Evolutionary conservation across 2,113 vertebrate genomes (phyloP), one percentile per base, ranked within the genome.

Genomic region (Ginglymostoma cirratum): DNA sequence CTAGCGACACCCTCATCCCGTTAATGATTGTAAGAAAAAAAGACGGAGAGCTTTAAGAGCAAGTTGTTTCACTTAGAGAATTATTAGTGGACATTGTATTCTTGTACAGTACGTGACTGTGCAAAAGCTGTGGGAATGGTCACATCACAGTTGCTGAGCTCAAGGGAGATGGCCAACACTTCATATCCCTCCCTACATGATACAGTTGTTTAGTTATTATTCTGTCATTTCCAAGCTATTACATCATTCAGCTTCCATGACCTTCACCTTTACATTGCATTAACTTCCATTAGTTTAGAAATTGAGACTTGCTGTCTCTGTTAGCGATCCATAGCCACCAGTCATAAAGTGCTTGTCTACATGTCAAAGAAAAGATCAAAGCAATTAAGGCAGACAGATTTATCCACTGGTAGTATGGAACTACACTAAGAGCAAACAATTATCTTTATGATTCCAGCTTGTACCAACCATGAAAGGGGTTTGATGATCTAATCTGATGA

Each of bases 301-400:
- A 66, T 92, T 92, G 89, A 92, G 89, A 66, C 55, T 66, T 19
- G 12, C 80, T 45, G n/a, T 66, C 89, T 61, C 87, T 89, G 86
- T 10, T 89, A 61, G 48, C 12, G 27, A 61, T 61, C 87, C 48
- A 19, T 61, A 61, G 89, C 89, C 19, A 21, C 21, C 61, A 93
- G 5, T 66, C 89, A 45, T 72, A 87, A 92, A 34, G 30, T 92
- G 55, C 34, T 66, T 66, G 61, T 23, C 61, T 93, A 38, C 21
- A n/a, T 66, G 38, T 65, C 38, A 17, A 61, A 34, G 30, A 66
- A 93, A 93, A 34, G 89, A 2, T 67, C 61, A 93, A 67, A 66
- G 34, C 89, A 66, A 42, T 93, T n/a, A 65, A 67, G 61, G 66
- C n/a, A n/a, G 89, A 24, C 66, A 38, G 89, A 93, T 93, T 30